Evolutionary conservation across 1,140 invertebrate species (phyloP), one percentile per base, ranked within the genome.

Genomic region (Melitaea cinxia): DNA sequence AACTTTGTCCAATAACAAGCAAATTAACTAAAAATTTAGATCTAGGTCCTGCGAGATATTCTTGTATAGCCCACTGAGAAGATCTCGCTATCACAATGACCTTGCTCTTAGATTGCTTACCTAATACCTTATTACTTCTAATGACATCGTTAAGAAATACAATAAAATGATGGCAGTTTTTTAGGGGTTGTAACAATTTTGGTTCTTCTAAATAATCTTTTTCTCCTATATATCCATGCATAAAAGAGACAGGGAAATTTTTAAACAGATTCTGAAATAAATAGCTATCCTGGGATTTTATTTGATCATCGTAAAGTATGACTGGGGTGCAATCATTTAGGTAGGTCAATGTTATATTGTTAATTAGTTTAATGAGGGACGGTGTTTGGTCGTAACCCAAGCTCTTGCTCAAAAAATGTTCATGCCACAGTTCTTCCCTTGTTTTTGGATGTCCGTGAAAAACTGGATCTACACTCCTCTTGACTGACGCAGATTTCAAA

Each of bases 1-100:
- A 89, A 21, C 92, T 93, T 78, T 92, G 93, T 2, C 91, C 92
- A 39, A 95, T 91, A 2, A 95, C 91, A 23, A 95, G 81, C 21
- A 95, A 83, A 91, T 95, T 94, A 0, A 93, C 88, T 78, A 95
- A 94, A 73, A 88, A 91, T 70, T 93, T 92, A 0, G 94, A 93
- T 1, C 83, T n/a, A 45, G 93, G 88, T 23, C 92, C 92, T 9
- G 91, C 85, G 12, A 95, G 72, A 83, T 94, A 95, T 72, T 95
- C 94, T 39, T 93, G 92, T 0, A 95, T 91, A n/a, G 93, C 92
- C 94, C 94, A 95, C 75, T 94, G 93, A 0, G 94, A 93, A 6
- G 94, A 94, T 63, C 92, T 89, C 0, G 94, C 91, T 0, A 95
- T 87, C 0, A 95, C 73, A 0, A 95, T 88, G 1, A 95, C 91